These are phyloP conservation scores for Grammomys dolichurus DNA, from an alignment of 2,113 vertebrate species.

Conservation along the genomic window DNA sequence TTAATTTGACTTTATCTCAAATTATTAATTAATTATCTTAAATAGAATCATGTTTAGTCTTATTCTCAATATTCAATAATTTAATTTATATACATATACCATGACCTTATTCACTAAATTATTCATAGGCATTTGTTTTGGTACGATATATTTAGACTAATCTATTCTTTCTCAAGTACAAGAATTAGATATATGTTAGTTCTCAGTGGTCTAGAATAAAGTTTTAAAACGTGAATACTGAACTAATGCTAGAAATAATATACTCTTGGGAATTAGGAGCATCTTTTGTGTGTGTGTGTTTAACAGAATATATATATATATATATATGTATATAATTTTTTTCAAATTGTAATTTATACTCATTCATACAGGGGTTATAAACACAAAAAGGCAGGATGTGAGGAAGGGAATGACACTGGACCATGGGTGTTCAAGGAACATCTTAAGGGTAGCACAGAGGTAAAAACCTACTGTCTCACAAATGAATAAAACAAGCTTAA, in stretches of 20 bases:
- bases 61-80: background rate
- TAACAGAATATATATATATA: no score
- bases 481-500: background rate
- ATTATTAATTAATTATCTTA: background rate
- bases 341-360: no score
- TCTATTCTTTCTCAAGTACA: background rate
- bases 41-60: background rate
- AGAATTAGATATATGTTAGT: background rate
- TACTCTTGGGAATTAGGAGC: background rate
- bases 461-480: background rate
- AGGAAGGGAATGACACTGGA: no score
- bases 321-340: no score
- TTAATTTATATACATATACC: background rate
- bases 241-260: conserved; percentile 7
- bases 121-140: background rate
- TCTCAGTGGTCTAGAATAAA: background rate
- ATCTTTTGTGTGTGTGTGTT: no score
- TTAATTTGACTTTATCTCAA: background rate
- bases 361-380: no score
- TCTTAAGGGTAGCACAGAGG: background rate
- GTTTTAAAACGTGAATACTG: background rate
- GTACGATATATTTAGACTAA: background rate
- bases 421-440: no score
- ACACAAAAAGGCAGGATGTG: no score
- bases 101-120: background rate